A percentile compares a stretch with the other conserved stretches of the same genome.
Conservation (phyloP, 2,113 vertebrate genomes). For the Albula glossodonta region DNA sequence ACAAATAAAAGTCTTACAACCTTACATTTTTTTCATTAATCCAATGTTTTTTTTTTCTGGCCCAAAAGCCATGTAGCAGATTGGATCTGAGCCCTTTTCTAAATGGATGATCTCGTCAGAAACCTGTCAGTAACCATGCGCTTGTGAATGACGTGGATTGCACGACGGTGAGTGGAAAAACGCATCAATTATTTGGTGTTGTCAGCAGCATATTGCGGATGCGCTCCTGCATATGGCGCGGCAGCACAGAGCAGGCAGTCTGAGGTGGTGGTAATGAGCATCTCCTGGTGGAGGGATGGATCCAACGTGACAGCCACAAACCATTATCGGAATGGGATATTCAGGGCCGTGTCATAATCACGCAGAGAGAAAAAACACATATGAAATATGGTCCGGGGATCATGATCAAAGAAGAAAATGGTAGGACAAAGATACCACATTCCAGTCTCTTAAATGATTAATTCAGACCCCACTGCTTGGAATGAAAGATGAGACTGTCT, state of each 20-base stretch:
- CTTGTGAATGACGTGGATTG: neutral
- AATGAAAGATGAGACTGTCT: neutral
- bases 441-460: conserved; percentile 16
- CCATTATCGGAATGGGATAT: neutral
- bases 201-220: neutral
- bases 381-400: neutral
- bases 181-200: neutral
- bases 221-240: neutral
- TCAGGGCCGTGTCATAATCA: neutral
- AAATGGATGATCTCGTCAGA: neutral
- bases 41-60: neutral
- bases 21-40: neutral
- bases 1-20: neutral
- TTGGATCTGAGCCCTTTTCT: neutral
- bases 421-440: conserved; percentile 9
- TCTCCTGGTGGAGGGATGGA: neutral
- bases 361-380: neutral
- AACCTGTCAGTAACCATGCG: neutral
- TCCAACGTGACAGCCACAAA: neutral
- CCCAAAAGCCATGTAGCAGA: neutral
- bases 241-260: neutral
- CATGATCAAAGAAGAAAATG: neutral
- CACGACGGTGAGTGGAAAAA: neutral
- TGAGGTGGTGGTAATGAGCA: neutral
- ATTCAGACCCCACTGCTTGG: neutral